Evolutionary conservation across 1,140 invertebrate genomes (phyloP), one percentile per base, ranked within the genome.

Genomic region (Meloidogyne chitwoodi): DNA sequence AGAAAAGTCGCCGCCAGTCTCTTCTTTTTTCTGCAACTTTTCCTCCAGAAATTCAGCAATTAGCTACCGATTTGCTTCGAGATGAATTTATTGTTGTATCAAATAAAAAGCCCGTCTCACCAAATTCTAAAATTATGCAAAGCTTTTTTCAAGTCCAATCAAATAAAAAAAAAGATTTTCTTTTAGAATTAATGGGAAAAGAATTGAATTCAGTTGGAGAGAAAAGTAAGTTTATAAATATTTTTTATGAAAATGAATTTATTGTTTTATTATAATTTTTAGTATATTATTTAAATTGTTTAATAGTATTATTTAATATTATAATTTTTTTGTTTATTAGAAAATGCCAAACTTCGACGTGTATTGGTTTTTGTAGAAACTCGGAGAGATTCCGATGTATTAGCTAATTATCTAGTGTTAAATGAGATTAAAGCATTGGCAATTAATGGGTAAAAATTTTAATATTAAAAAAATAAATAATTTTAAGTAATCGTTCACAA

Each of bases 341-440:
- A 74, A 24, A 66, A 69, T 62, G 27, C 75, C 84, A 86, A 87
- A 16, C 87, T 90, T 27, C 87, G 88, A 56, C 48, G 61, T 31
- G 92, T 92, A 0, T 88, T 98, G 10, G 91, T 97, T 0, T 98
- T 97, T 87, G 93, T 96, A 0, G 93, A 94, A 80, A 92, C 91
- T 16, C 95, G 96, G 84, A 91, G 92, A 64, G 93, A 91, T 62
- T 93, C 93, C 0, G 95, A 98, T 88, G 95, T 94, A 82, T 88
- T 97, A 2, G 94, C 93, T 0, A 90, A 91, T 0, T 91, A 91
- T 76, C 84, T 94, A 0, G 92, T 90, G 0, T 74, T 66, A 14
- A 67, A 70, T 26, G 70, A 41, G 19, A 75, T 83, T 26, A 64
- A 66, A 14, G 22, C 82, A 8, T 70, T 69, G 77, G 29, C 77